Evolutionary conservation across 1,140 invertebrate genomes (phyloP), one percentile per base, ranked within the genome.

Genomic region (Caenorhabditis brenneri): DNA sequence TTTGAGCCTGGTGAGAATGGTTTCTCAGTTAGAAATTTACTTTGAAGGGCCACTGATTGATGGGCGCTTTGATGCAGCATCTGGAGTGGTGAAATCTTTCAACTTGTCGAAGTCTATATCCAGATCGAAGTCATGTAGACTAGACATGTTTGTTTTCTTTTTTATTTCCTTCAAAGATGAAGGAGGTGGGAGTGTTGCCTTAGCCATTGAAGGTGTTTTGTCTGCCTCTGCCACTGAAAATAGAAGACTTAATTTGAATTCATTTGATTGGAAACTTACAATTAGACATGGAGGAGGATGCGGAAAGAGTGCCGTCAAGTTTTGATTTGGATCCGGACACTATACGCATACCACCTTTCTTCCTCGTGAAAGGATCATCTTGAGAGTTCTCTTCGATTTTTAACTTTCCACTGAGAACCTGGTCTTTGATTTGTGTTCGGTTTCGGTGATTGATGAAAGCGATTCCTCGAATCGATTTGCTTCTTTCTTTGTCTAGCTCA

Each of bases 261-360:
- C n/a, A n/a, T n/a, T n/a, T n/a, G n/a, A n/a, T n/a, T n/a, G 10
- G 9, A 19, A 65, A 65, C 60, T 36, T 19, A 65, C 60, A 65
- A n/a, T 65, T 65, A n/a, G 31, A 36, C 5, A 15, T 65, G 5
- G 60, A 65, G 7, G 60, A 65, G 2, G 60, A 36, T 6, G 31
- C 5, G 1, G 60, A 39, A 4, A 36, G 60, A 19, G 31, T 65
- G 16, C 60, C 60, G 22, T 42, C 65, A 24, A 74, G n/a, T 74
- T 42, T 42, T 9, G 65, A 74, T 31, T 74, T 42, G 1, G 65
- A 74, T 27, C 65, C 65, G 19, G 60, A 65, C 7, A 74, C 65
- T 4, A 74, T 15, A 74, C 65, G 65, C 65, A 74, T 74, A 12
- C 65, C 65, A 33, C 65, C 65, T 29, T 74, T 74, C 60, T 74